These are phyloP conservation scores for Watersipora subatra DNA, from an alignment of 1,140 invertebrate species.

Conservation along the genomic window DNA sequence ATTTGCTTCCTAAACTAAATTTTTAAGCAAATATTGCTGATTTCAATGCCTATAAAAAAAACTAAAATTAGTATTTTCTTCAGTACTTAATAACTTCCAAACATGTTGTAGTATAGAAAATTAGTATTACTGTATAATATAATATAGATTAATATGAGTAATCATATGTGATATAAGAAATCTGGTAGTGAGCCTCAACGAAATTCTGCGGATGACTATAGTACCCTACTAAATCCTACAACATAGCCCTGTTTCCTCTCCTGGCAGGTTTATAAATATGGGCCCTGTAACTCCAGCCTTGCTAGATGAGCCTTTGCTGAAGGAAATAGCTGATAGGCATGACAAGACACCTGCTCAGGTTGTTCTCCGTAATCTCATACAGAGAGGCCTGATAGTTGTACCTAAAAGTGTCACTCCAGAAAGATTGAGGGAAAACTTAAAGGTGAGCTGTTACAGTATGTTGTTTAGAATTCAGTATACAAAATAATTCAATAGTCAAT, in stretches of 20 bases:
- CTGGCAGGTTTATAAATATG: constrained; percentile 12
- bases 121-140: no score
- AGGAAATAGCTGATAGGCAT: constrained; percentile 54
- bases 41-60: no score
- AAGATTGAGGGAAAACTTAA: constrained; percentile 51
- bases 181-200: no score
- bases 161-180: no score
- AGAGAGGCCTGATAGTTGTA: constrained; percentile 59
- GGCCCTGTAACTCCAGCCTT: constrained; percentile 47
- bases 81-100: no score
- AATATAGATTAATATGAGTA: no score
- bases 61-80: no score
- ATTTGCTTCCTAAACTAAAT: no score
- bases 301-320: constrained; percentile 54
- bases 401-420: constrained; percentile 65
- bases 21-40: no score
- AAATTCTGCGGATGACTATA: constrained; percentile 21
- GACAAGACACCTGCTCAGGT: constrained; percentile 62
- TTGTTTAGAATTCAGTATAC: no score
- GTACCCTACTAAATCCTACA: neutral
- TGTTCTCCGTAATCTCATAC: constrained; percentile 58
- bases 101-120: no score
- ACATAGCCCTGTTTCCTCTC: neutral
- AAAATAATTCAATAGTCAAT: no score
- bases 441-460: constrained; percentile 16